A percentile compares a stretch with the other conserved stretches of the same genome.
These are phyloP conservation scores for Parnassius smintheus DNA, from an alignment of 2,888 invertebrate genomes.

Conservation along the genomic window DNA sequence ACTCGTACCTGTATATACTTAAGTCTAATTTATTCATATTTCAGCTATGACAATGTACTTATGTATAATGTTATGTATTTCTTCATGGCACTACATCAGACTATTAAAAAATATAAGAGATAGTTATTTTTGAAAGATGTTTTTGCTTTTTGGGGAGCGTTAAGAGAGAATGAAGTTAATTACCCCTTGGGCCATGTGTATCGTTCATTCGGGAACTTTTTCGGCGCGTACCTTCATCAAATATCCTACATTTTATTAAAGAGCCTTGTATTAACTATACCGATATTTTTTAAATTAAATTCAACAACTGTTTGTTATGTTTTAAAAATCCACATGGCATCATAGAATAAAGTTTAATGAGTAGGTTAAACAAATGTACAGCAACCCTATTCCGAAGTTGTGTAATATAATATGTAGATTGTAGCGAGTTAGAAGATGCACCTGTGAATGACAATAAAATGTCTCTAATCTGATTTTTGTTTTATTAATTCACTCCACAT, in stretches of 20 bases:
- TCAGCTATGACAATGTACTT: conserved; percentile 3
- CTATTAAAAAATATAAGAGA: no score
- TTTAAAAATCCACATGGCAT: conserved; percentile 24
- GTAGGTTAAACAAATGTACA: conserved; percentile 29
- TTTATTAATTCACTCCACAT: conserved; percentile 29
- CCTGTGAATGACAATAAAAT: conserved; percentile 79
- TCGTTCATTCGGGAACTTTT: no score
- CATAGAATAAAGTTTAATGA: conserved; percentile 16
- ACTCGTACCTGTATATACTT: conserved; percentile 30
- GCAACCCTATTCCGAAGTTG: conserved; percentile 35
- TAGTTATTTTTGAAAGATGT: no score
- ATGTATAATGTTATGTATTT: not conserved
- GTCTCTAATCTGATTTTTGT: conserved; percentile 49
- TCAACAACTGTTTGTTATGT: not conserved
- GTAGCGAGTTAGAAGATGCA: conserved; percentile 63
- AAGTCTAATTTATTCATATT: conserved; percentile 10
- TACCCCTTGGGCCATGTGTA: no score
- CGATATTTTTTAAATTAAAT: no score
- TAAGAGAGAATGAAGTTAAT: no score
- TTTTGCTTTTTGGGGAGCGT: no score
- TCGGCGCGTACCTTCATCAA: no score
- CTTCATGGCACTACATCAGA: no score
- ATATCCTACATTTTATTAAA: no score
- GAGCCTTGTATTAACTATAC: no score
- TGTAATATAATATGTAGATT: conserved; percentile 35